Evolutionary conservation across 1,140 invertebrate genomes (phyloP), one percentile per base, ranked within the genome.

Genomic region (Bombus vancouverensis): DNA sequence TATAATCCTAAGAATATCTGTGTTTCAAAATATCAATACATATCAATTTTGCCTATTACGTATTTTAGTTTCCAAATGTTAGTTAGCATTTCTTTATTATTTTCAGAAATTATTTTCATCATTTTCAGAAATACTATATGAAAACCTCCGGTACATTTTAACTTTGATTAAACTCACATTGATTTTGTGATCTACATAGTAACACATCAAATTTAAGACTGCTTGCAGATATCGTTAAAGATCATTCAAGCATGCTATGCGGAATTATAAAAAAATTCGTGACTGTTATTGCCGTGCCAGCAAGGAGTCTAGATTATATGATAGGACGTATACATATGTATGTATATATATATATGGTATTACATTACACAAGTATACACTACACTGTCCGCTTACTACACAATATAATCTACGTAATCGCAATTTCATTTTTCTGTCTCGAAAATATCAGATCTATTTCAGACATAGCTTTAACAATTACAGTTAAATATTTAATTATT

Each of bases 241-340:
- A 77, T 77, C 34, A 25, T 57, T 77, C 28, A 15, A 34, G 62
- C 74, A 83, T 57, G 68, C 66, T 53, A 85, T 42, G 34, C 34
- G 13, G 25, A 57, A 28, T 85, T 85, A 85, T 62, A 32, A 65
- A 80, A 79, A 80, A 85, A 79, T 80, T 84, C 66, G 10, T 57
- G 66, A 70, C 42, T 39, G 53, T 79, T 84, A 84, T 78, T 71
- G n/a, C 65, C 37, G 22, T 32, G 65, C 74, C 22, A 59, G 68
- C 39, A 71, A 62, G 39, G 37, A 62, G 53, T 68, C 39, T 37
- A 71, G 47, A 84, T 79, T 78, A 65, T 71, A 42, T 10, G 66
- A 85, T 80, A 80, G 15, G 9, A 34, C 34, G 6, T 84, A 79
- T n/a, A 59, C 44, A 57, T 12, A 83, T 28, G n/a, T 18, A 32